These are phyloP conservation scores for Trachelus tabidus DNA, from an alignment of 2,888 invertebrate genomes.

Conservation along the genomic window DNA sequence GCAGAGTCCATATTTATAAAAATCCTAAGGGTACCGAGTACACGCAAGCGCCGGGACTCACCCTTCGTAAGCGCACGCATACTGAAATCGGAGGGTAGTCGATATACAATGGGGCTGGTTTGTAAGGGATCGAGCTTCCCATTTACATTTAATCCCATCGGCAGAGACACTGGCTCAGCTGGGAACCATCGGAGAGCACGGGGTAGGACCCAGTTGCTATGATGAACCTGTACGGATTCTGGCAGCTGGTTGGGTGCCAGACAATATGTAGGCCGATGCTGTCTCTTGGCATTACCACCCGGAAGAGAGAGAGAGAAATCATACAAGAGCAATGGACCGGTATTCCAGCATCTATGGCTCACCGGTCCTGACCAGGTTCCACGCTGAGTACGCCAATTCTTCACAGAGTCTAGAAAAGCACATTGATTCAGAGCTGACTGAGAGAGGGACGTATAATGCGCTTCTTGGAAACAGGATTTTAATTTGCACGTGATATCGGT, in stretches of 20 bases:
- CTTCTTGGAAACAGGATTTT: background rate
- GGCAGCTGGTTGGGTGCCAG: constrained; percentile 55
- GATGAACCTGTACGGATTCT: constrained; percentile 57
- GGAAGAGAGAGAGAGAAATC: constrained; percentile 35
- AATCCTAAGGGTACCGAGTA: background rate
- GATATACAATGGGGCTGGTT: background rate
- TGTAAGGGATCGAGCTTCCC: background rate
- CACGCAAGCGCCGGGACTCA: background rate
- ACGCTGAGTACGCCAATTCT: background rate
- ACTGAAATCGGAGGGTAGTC: background rate
- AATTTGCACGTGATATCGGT: constrained; percentile 25
- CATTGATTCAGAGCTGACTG: background rate
- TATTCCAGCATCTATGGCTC: background rate
- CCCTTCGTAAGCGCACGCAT: background rate
- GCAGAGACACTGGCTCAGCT: background rate
- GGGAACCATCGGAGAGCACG: background rate
- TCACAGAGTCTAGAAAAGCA: background rate
- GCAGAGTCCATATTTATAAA: background rate
- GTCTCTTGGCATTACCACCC: constrained; percentile 59
- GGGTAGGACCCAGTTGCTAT: background rate
- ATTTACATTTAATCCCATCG: constrained; percentile 29
- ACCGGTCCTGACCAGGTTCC: background rate
- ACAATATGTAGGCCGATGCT: constrained; percentile 49
- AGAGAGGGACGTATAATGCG: background rate
- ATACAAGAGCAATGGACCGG: too few relatives aligned